Evolutionary conservation across 2,113 vertebrate species (phyloP).

Genomic region (Nematolebias whitei): DNA sequence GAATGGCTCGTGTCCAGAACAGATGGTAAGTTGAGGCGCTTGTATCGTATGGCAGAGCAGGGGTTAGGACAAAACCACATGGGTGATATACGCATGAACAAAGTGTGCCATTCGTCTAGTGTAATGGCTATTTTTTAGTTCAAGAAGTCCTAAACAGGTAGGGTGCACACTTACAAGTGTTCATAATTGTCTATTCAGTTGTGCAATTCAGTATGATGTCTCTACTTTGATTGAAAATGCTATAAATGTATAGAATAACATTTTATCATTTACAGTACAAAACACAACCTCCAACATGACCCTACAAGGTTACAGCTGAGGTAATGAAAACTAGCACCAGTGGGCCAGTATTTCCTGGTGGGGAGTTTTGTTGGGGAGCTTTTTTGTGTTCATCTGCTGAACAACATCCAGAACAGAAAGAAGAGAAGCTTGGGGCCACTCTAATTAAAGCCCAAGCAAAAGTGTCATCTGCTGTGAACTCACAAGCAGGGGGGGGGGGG

Average conservation of each 20-base stretch:
- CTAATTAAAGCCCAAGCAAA: conserved; percentile 79
- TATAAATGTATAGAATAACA: not conserved
- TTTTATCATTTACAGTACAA: conserved; percentile 7
- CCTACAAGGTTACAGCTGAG: conserved; percentile 16
- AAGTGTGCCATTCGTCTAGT: conserved; percentile 53
- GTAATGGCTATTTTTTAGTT: conserved; percentile 60
- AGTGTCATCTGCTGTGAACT: conserved; percentile 78
- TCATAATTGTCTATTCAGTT: not conserved
- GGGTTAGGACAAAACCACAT: conserved; percentile 68
- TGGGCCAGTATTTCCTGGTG: conserved; percentile 46
- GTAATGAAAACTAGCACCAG: conserved; percentile 36
- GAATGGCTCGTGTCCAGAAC: conserved; percentile 59
- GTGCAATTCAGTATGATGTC: not conserved
- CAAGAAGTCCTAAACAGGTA: conserved; percentile 10
- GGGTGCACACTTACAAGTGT: not conserved
- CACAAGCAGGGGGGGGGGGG: conserved; percentile 72
- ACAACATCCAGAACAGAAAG: conserved; percentile 65
- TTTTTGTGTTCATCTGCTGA: conserved; percentile 64
- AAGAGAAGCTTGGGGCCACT: conserved; percentile 68
- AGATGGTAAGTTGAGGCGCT: conserved; percentile 74
- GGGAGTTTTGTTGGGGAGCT: conserved; percentile 58
- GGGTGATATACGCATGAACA: conserved; percentile 65
- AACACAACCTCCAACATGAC: conserved; percentile 15
- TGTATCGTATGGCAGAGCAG: conserved; percentile 56
- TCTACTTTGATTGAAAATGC: not conserved